Percentiles rank a stretch among this genome's conserved stretches.
phyloP scores from a whole-genome alignment of 2,888 invertebrate genomes.

The Onchidella celtica region DNA sequence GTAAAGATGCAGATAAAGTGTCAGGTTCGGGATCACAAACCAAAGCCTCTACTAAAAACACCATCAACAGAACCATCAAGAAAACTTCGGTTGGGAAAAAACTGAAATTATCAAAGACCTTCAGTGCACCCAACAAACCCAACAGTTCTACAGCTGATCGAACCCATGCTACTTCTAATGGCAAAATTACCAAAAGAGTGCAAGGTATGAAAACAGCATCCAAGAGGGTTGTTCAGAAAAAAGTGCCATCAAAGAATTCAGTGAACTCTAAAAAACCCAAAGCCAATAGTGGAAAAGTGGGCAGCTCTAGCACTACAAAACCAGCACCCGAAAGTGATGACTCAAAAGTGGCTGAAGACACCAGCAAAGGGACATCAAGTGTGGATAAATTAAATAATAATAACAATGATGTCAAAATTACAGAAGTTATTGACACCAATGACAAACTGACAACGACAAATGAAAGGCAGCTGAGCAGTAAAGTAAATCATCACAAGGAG shows the following conservation, averaged over 20 bases:
- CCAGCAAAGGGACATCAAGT: neutral
- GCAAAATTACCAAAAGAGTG: neutral
- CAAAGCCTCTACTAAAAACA: constrained; percentile 20
- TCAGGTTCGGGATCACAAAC: neutral
- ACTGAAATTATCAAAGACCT: constrained; percentile 43
- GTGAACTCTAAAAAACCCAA: neutral
- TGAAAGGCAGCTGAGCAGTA: neutral
- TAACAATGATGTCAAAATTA: constrained; percentile 8
- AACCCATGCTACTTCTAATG: neutral
- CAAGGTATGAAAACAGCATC: neutral
- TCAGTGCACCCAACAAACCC: constrained; percentile 19
- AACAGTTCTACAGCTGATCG: neutral
- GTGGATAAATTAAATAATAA: constrained; percentile 11
- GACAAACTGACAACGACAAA: neutral
- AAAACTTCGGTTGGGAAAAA: constrained; percentile 32
- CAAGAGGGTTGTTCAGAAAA: neutral
- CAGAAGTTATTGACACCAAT: neutral
- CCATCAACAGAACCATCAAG: neutral
- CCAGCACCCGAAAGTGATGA: constrained; percentile 1
- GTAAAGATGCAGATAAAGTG: neutral
- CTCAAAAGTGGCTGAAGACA: neutral
- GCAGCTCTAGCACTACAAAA: neutral
- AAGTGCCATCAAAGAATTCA: neutral
- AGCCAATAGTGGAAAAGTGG: neutral
- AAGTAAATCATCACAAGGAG: neutral